Evolutionary conservation across 2,888 invertebrate species (phyloP).

Genomic region (Nomada lathburiana): DNA sequence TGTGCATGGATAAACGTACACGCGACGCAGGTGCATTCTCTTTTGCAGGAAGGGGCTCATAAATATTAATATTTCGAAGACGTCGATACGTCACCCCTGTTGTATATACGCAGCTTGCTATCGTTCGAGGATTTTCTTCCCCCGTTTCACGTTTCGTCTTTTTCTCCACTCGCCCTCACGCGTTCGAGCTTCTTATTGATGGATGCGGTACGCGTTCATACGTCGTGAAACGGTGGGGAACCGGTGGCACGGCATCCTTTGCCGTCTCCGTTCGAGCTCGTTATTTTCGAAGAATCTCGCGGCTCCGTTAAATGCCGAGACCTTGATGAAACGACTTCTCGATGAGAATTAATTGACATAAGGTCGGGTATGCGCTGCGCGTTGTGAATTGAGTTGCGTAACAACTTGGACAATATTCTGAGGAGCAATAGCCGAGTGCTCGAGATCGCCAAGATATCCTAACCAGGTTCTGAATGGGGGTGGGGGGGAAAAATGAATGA

Average conservation of each 20-base stretch:
- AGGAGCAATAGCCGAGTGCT: neutral
- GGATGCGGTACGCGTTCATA: neutral
- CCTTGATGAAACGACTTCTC: slow-evolving; percentile 38
- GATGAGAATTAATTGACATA: slow-evolving; percentile 43
- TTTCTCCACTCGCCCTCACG: slow-evolving; percentile 9
- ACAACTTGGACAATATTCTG: neutral
- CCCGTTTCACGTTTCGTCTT: slow-evolving; percentile 5
- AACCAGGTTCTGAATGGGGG: no score
- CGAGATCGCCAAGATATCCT: neutral
- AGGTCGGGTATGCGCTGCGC: slow-evolving; percentile 12
- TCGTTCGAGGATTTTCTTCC: slow-evolving; percentile 40
- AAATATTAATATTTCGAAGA: slow-evolving; percentile 68
- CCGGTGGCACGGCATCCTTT: neutral
- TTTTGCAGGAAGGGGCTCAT: slow-evolving; percentile 58
- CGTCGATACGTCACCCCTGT: slow-evolving; percentile 56
- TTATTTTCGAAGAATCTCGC: slow-evolving; percentile 23
- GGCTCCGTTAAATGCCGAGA: slow-evolving; percentile 5
- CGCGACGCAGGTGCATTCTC: slow-evolving; percentile 59
- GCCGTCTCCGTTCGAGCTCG: neutral
- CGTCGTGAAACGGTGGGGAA: neutral
- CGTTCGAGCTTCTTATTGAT: slow-evolving; percentile 9
- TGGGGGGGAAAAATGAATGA: no score
- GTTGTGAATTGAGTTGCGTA: slow-evolving; percentile 24
- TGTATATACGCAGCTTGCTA: neutral
- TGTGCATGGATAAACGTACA: slow-evolving; percentile 41